phyloP scores from a whole-genome alignment of 2,888 invertebrate species.

The Cotesia congregata region DNA sequence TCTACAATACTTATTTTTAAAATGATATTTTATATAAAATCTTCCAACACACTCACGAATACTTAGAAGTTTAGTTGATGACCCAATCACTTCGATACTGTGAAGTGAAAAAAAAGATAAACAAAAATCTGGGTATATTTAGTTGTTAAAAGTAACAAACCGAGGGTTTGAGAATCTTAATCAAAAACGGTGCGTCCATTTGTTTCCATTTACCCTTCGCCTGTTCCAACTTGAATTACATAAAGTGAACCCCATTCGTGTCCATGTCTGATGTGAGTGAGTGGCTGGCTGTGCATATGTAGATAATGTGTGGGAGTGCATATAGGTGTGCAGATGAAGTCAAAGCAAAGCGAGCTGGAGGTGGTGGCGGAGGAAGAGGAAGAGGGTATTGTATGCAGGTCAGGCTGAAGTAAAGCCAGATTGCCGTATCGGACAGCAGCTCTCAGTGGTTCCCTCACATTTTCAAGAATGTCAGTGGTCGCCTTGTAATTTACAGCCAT shows the following conservation, averaged over 20 bases:
- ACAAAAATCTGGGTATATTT: no score
- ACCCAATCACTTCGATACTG: no score
- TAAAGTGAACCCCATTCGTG: background rate
- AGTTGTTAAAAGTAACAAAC: background rate
- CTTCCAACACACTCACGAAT: no score
- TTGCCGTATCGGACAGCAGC: slow-evolving; percentile 11
- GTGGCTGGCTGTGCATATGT: background rate
- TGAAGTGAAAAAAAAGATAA: no score
- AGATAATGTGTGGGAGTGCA: background rate
- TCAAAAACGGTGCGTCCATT: background rate
- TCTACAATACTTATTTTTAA: no score
- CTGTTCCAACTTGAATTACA: background rate
- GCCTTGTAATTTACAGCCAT: slow-evolving; percentile 42
- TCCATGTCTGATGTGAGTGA: background rate
- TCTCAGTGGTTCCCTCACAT: slow-evolving; percentile 21
- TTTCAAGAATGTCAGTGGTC: slow-evolving; percentile 22
- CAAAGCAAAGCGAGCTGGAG: background rate
- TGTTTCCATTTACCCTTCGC: background rate
- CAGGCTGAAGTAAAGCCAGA: slow-evolving; percentile 30
- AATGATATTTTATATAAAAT: no score
- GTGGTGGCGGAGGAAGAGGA: no score
- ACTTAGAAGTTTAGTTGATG: no score
- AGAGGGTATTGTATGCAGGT: slow-evolving; percentile 21
- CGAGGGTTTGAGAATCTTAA: background rate
- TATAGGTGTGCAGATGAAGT: background rate